Conservation (phyloP, 1,140 invertebrate species). For the Drosophila paulistorum region DNA sequence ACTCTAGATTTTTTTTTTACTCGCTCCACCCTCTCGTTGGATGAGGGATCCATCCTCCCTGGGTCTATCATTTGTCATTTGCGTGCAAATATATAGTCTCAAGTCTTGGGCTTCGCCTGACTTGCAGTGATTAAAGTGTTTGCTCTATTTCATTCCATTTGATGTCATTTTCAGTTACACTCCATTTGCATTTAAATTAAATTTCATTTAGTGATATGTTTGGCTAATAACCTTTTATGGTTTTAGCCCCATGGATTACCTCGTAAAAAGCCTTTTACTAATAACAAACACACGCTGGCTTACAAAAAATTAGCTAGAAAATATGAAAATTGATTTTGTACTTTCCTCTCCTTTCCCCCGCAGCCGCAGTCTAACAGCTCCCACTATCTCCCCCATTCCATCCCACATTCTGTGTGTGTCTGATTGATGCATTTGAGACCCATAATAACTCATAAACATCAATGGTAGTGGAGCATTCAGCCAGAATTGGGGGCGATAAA, state of each 20-base stretch:
- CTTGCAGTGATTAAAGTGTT: conserved; percentile 53
- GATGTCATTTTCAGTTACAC: not conserved
- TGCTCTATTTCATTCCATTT: conserved; percentile 32
- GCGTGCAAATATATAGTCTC: conserved; percentile 68
- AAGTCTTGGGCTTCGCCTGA: conserved; percentile 55
- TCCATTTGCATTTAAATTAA: conserved; percentile 14
- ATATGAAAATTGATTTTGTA: not conserved
- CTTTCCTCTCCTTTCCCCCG: too few relatives aligned
- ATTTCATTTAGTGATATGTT: conserved; percentile 5
- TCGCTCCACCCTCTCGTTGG: conserved; percentile 13
- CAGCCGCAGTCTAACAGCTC: not conserved
- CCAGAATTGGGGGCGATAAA: conserved; percentile 28
- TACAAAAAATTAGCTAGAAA: not conserved
- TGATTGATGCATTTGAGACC: conserved; percentile 66
- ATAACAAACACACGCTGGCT: not conserved
- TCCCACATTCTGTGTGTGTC: conserved; percentile 29
- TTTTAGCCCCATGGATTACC: conserved; percentile 31
- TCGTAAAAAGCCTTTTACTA: not conserved
- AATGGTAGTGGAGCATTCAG: conserved; percentile 22
- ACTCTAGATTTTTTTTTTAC: conserved; percentile 51
- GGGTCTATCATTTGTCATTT: conserved; percentile 36
- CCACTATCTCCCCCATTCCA: too few relatives aligned
- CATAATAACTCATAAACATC: conserved; percentile 47
- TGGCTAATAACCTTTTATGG: conserved; percentile 36
- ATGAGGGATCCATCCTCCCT: not conserved